Percentiles rank a stretch among this genome's conserved stretches.
These are phyloP conservation scores for Argyrosomus regius DNA, from an alignment of 2,797 vertebrate species.

Conservation along the genomic window DNA sequence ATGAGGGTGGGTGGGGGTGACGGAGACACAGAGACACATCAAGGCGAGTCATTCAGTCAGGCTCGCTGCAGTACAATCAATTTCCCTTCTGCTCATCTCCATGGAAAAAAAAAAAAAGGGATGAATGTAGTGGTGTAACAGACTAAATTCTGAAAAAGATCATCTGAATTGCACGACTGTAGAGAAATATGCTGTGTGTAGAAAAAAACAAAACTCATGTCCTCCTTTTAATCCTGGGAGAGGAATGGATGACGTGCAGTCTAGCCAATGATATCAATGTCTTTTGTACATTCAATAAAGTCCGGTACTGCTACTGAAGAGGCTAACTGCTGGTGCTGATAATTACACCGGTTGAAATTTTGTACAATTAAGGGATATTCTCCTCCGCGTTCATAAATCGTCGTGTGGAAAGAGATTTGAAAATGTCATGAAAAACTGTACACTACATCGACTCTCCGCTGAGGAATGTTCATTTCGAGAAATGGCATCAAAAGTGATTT, in stretches of 20 bases:
- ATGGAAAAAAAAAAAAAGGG: too few relatives aligned
- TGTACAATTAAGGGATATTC: slow-evolving; percentile 60
- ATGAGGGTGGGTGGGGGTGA: background rate
- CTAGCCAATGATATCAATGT: slow-evolving; percentile 21
- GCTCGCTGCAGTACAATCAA: slow-evolving; percentile 51
- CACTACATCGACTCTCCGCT: slow-evolving; percentile 27
- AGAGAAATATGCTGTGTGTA: slow-evolving; percentile 23
- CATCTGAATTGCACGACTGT: slow-evolving; percentile 55
- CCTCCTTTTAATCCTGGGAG: slow-evolving; percentile 19
- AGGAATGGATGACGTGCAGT: slow-evolving; percentile 37
- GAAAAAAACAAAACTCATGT: background rate
- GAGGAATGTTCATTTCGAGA: slow-evolving; percentile 46
- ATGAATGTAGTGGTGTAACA: background rate
- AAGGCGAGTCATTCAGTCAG: slow-evolving; percentile 13
- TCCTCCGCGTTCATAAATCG: slow-evolving; percentile 21
- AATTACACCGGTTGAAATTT: slow-evolving; percentile 17
- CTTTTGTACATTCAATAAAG: slow-evolving; percentile 76
- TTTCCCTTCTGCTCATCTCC: slow-evolving; percentile 47
- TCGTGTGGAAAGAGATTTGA: slow-evolving; percentile 15
- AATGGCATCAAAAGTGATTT: slow-evolving; percentile 25
- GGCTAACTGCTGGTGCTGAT: slow-evolving; percentile 68
- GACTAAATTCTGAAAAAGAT: slow-evolving; percentile 13
- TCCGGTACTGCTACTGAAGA: slow-evolving; percentile 72
- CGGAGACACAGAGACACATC: slow-evolving; percentile 14
- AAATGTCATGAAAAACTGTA: slow-evolving; percentile 42